Evolutionary conservation across 23 tunicate genomes (phyloP), one percentile per base, ranked within the genome.

Genomic region (Styela clava): DNA sequence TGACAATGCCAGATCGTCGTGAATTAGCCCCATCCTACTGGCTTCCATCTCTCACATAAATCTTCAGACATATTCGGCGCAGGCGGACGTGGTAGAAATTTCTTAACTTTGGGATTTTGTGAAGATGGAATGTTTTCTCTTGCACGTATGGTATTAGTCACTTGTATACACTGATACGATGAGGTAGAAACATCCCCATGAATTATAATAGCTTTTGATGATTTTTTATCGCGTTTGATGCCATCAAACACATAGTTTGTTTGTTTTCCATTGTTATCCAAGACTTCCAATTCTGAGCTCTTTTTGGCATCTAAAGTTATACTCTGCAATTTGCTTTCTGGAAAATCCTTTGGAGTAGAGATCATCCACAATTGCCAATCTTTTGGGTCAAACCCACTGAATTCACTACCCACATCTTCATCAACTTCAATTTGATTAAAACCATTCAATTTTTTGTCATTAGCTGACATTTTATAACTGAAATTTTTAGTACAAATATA

Each of bases 61-160:
- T 71, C 29, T 71, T 26, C 77, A 34, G 77, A 71, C 34, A 71
- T 71, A 16, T 71, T 71, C 24, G 77, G 77, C 32, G 34, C 32
- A 21, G 32, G 35, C 3, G 77, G 77, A 12, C 77, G 27, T 7
- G 34, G 77, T 3, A 71, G 32, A 30, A 71, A 71, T 7, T 71
- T 71, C 12, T 44, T 44, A 7, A 12, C 56, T 44, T 44, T 44
- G 12, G 56, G 56, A n/a, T n/a, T n/a, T n/a, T n/a, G n/a, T n/a
- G n/a, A n/a, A n/a, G n/a, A n/a, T 44, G 56, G 56, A 12, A 44
- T 44, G 56, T 44, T 7, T 12, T 44, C 56, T 44, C 56, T 44
- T 44, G 12, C 7, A 44, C 56, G 56, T 44, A 44, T 5, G 56
- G 56, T 5, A 12, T 12, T 44, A 12, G 12, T 12, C 7, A 44